Evolutionary conservation across 1,140 invertebrate genomes (phyloP).

Genomic region (Dendrolimus punctatus): DNA sequence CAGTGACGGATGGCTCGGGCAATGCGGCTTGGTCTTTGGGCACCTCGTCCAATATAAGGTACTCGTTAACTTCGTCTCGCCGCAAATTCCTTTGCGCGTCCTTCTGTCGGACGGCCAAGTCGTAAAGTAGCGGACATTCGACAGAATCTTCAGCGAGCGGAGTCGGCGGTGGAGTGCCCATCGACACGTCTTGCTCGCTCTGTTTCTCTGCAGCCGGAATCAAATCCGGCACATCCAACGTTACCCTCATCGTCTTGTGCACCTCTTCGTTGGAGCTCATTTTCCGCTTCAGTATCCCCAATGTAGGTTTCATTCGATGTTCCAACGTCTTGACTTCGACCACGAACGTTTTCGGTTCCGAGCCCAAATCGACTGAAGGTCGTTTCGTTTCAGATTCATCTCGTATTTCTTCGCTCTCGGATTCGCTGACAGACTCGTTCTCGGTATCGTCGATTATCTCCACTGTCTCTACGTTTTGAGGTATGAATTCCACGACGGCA

Average conservation of each 20-base stretch:
- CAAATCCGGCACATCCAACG: conserved; percentile 32
- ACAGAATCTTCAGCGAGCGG: conserved; percentile 18
- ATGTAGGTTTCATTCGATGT: conserved; percentile 49
- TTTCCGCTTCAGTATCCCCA: conserved; percentile 56
- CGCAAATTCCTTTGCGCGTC: conserved; percentile 21
- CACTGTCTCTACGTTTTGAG: conserved; percentile 43
- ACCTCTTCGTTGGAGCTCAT: conserved; percentile 19
- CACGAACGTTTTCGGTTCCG: conserved; percentile 57
- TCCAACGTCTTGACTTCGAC: conserved; percentile 51
- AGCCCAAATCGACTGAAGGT: conserved; percentile 34
- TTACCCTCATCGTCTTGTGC: conserved; percentile 28
- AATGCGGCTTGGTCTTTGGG: conserved; percentile 36
- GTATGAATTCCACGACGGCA: conserved; percentile 44
- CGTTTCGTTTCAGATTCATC: conserved; percentile 23
- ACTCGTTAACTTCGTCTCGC: conserved; percentile 44
- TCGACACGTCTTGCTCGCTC: conserved; percentile 22
- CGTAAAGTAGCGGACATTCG: conserved; percentile 27
- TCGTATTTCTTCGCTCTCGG: conserved; percentile 59
- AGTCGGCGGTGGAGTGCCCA: conserved; percentile 32
- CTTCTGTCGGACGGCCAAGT: conserved; percentile 22
- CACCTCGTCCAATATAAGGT: conserved; percentile 49
- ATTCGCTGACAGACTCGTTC: conserved; percentile 72
- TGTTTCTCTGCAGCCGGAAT: conserved; percentile 25
- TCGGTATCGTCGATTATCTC: conserved; percentile 72
- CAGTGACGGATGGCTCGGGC: conserved; percentile 40